Evolutionary conservation across 2,113 vertebrate genomes (phyloP).

Genomic region (Bufo bufo): DNA sequence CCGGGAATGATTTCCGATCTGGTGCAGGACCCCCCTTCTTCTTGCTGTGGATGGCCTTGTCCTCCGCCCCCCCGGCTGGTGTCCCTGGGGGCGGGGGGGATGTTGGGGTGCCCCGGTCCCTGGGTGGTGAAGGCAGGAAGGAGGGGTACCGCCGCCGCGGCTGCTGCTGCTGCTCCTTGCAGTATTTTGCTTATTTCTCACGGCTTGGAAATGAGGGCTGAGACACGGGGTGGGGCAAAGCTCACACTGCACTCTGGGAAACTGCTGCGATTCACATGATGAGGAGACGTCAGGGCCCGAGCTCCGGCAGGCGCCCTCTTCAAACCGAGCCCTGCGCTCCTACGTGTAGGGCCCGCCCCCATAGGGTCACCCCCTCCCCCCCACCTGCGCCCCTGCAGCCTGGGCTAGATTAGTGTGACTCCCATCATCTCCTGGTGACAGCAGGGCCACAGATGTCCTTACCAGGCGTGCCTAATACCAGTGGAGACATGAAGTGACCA

Average conservation of each 20-base stretch:
- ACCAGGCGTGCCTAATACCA: too few relatives aligned
- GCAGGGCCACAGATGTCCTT: too few relatives aligned
- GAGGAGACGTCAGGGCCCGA: conserved; percentile 74
- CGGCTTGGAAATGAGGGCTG: conserved; percentile 69
- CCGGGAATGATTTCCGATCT: neutral
- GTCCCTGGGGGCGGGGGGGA: conserved; percentile 28
- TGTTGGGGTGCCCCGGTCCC: conserved; percentile 36
- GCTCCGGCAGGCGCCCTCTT: neutral
- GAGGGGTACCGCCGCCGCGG: neutral
- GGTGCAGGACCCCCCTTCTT: conserved; percentile 3
- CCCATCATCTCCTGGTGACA: too few relatives aligned
- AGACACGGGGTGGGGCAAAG: conserved; percentile 82
- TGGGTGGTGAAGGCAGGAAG: neutral
- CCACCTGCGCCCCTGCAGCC: too few relatives aligned
- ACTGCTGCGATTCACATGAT: conserved; percentile 79
- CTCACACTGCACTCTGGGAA: conserved; percentile 84
- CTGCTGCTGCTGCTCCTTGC: neutral
- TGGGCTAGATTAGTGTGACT: too few relatives aligned
- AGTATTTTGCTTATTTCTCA: conserved; percentile 64
- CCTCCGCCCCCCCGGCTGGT: conserved; percentile 29
- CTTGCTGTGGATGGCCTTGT: neutral
- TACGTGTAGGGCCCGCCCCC: too few relatives aligned
- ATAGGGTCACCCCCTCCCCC: too few relatives aligned
- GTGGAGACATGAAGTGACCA: too few relatives aligned
- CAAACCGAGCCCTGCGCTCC: neutral